Base-by-base conservation (phyloP, 2,113 vertebrate genomes). In the Speoplatyrhinus poulsoni region DNA sequence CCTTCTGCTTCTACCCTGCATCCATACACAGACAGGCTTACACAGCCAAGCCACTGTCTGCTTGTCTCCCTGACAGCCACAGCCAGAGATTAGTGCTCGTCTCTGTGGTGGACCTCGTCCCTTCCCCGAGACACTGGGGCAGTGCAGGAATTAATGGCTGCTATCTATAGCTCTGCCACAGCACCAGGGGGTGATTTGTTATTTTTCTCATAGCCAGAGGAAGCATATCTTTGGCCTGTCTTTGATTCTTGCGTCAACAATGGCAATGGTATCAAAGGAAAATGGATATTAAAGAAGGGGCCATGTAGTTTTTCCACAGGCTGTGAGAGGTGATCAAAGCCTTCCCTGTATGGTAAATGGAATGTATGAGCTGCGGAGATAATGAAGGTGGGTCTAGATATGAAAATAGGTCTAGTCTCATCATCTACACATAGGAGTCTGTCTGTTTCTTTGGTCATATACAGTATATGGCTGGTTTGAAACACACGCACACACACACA, bases 71-170 rank as follows among this genome's bases (percentile, higher is more conserved):
- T 80, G 68, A 76, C 48, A 17, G 36, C 36, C 36, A 41, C 5
- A 41, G 36, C 36, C 16, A 48, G 58, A 80, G 76, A 88, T 83
- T 63, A 78, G 79, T 81, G 26, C 26, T 76, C 71, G 60, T 67
- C 10, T 73, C 62, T 54, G 17, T 53, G 50, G 6, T 7, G 33
- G 62, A 67, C 6, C 47, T 49, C 48, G 75, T 33, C 46, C 72
- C 82, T 84, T 81, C 75, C 74, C 7, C 26, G 26, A 46, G 67
- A 50, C 49, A 19, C 52, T 41, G 59, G 60, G 69, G 77, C 69
- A 77, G 70, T 79, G 72, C 19, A 65, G 66, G 47, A 72, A 83
- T 84, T 74, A 77, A 79, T 83, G 72, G 77, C n/a, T 33, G 53
- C 68, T 73, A 71, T 80, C 72, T 79, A 32, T 54, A 2, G 7